phyloP scores from a whole-genome alignment of 2,888 invertebrate species.

The Gandaritis pyraliata region DNA sequence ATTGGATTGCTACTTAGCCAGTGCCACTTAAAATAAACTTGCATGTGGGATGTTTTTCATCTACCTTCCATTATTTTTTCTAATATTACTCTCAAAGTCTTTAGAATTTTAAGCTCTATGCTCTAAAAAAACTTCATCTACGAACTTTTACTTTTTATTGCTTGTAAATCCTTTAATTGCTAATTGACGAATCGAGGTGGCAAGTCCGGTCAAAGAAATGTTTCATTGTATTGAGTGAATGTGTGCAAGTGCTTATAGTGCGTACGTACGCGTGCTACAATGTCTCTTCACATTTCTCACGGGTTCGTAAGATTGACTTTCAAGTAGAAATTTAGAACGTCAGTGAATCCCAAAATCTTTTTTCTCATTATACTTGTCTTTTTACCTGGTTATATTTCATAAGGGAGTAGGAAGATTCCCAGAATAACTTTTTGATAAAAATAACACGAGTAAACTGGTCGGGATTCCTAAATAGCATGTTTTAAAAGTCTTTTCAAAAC shows the following conservation, averaged over 20 bases:
- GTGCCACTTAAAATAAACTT: slow-evolving; percentile 14
- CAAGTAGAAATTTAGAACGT: slow-evolving; percentile 14
- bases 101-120: too few relatives aligned
- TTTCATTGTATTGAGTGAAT: slow-evolving; percentile 39
- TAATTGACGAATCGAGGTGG: not conserved
- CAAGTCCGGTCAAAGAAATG: not conserved
- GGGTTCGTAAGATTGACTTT: slow-evolving; percentile 31
- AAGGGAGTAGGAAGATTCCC: too few relatives aligned
- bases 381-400: too few relatives aligned
- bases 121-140: not conserved
- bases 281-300: slow-evolving; percentile 36
- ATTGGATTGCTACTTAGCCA: slow-evolving; percentile 15
- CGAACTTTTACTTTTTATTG: not conserved
- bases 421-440: too few relatives aligned
- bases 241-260: slow-evolving; percentile 33
- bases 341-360: slow-evolving; percentile 3
- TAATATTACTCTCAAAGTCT: too few relatives aligned
- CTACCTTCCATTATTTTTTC: too few relatives aligned
- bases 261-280: slow-evolving; percentile 28
- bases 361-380: not conserved
- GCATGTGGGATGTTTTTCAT: not conserved
- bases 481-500: too few relatives aligned
- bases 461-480: too few relatives aligned
- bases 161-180: too few relatives aligned
- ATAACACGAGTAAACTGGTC: too few relatives aligned